Conservation (phyloP, 2,888 invertebrate genomes). For the Drosophila limbata region DNA sequence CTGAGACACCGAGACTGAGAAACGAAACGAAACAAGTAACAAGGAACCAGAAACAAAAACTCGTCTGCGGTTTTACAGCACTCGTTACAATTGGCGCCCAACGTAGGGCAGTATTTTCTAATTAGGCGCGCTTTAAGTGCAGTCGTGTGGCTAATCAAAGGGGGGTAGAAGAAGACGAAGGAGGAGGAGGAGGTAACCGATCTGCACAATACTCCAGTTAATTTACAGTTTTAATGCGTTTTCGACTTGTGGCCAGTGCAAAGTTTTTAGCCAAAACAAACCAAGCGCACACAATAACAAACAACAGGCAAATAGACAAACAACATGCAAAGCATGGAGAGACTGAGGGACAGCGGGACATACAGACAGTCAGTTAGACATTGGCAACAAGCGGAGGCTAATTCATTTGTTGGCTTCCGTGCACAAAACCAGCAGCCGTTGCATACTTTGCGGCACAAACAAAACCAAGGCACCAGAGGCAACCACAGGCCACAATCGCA, state of each 20-base stretch:
- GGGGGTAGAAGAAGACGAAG: not conserved
- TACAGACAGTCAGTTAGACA: constrained; percentile 15
- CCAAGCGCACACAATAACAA: constrained; percentile 15
- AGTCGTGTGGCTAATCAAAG: constrained; percentile 64
- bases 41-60: constrained; percentile 25
- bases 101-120: constrained; percentile 54
- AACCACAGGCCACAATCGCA: constrained; percentile 35
- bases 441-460: constrained; percentile 80
- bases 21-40: constrained; percentile 2
- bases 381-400: constrained; percentile 56
- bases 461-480: constrained; percentile 70
- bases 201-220: constrained; percentile 71
- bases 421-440: constrained; percentile 75
- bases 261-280: constrained; percentile 49
- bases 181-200: constrained; percentile 21
- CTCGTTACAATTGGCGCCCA: constrained; percentile 38
- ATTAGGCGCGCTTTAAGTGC: constrained; percentile 64
- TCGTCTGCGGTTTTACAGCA: constrained; percentile 48
- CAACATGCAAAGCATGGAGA: constrained; percentile 44
- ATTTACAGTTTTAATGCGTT: constrained; percentile 79
- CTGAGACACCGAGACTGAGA: constrained; percentile 30
- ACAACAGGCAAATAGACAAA: constrained; percentile 38
- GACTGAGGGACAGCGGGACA: not conserved
- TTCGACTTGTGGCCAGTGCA: constrained; percentile 69
- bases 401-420: constrained; percentile 65